Evolutionary conservation across 2,113 vertebrate genomes (phyloP).

Genomic region (Ophiodon elongatus): DNA sequence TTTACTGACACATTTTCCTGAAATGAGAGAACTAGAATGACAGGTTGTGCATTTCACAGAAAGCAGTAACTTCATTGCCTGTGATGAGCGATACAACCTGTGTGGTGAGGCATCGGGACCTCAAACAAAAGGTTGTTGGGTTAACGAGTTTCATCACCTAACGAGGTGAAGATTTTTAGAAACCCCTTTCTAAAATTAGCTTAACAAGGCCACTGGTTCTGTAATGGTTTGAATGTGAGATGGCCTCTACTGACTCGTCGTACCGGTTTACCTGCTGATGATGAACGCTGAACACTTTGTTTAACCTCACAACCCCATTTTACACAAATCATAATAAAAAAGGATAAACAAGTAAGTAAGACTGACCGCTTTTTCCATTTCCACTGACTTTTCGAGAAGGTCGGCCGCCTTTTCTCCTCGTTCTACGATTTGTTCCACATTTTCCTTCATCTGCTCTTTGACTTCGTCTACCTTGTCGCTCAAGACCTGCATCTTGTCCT

Average conservation of each 20-base stretch:
- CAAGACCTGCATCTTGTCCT: not conserved
- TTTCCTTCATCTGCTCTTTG: not conserved
- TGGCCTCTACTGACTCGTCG: not conserved
- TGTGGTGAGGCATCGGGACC: not conserved
- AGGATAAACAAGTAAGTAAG: not conserved
- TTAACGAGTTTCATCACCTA: not conserved
- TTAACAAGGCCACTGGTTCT: not conserved
- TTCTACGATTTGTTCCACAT: not conserved
- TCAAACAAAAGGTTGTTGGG: not conserved
- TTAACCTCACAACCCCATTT: not conserved
- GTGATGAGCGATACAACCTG: not conserved
- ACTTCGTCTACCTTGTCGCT: not conserved
- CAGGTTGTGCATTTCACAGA: not conserved
- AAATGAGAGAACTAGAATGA: not conserved
- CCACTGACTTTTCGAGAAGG: not conserved
- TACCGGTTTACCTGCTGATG: not conserved
- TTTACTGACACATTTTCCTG: not conserved
- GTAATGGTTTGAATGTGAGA: not conserved
- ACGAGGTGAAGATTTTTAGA: not conserved
- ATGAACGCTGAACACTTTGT: not conserved
- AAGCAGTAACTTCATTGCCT: not conserved
- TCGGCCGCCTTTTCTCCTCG: not conserved
- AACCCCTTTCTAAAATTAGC: not conserved
- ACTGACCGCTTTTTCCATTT: conserved; percentile 1
- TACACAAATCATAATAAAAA: not conserved